Evolutionary conservation across 2,113 vertebrate species (phyloP).

Genomic region (Mus musculus): GRCm39 chr6:61799001-61799500

Average conservation of each 20-base stretch:
- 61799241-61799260: background rate
- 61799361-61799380: background rate
- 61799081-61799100: too few species aligned
- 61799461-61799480: background rate
- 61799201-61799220: too few species aligned
- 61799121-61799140: too few species aligned
- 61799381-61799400: background rate
- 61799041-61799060: too few species aligned
- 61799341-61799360: background rate
- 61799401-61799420: conserved; percentile 6
- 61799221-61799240: background rate
- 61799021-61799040: too few species aligned
- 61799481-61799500: background rate
- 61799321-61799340: background rate
- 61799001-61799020: accelerated
- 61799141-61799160: background rate
- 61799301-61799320: background rate
- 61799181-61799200: background rate
- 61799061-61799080: too few species aligned
- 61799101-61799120: too few species aligned
- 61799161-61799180: background rate
- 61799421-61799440: background rate
- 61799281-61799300: conserved; percentile 5
- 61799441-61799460: background rate
- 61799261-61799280: background rate